phyloP scores from a whole-genome alignment of 2,888 invertebrate species.

The Eupithecia pulchellata region DNA sequence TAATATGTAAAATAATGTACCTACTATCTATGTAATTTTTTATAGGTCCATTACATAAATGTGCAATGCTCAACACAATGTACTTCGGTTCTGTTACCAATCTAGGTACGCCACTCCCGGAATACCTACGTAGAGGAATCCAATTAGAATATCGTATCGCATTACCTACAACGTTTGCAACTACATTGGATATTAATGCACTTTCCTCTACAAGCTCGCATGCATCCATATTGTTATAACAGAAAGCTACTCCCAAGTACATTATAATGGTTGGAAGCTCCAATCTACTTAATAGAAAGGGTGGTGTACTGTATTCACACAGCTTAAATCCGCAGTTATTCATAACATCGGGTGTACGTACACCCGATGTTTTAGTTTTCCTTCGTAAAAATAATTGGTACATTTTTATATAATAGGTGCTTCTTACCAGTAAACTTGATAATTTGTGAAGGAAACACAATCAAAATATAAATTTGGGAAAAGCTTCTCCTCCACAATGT shows the following conservation, averaged over 20 bases:
- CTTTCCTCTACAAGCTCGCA: constrained; percentile 34
- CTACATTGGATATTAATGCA: constrained; percentile 41
- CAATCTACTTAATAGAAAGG: constrained; percentile 39
- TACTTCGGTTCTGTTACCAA: background rate
- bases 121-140: constrained; percentile 13
- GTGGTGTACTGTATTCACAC: constrained; percentile 35
- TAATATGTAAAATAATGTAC: background rate
- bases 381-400: background rate
- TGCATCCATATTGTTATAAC: constrained; percentile 43
- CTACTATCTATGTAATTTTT: background rate
- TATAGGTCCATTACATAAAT: background rate
- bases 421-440: background rate
- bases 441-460: background rate
- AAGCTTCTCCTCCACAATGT: constrained; percentile 1
- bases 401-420: background rate
- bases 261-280: constrained; percentile 39
- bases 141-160: constrained; percentile 32
- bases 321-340: constrained; percentile 16
- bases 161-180: constrained; percentile 30
- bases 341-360: background rate
- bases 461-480: background rate
- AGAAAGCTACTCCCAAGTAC: constrained; percentile 35
- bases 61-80: background rate
- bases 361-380: background rate
- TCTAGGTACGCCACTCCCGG: background rate